Conservation (phyloP, 2,113 vertebrate genomes). For the Ochotona curzoniae region DNA sequence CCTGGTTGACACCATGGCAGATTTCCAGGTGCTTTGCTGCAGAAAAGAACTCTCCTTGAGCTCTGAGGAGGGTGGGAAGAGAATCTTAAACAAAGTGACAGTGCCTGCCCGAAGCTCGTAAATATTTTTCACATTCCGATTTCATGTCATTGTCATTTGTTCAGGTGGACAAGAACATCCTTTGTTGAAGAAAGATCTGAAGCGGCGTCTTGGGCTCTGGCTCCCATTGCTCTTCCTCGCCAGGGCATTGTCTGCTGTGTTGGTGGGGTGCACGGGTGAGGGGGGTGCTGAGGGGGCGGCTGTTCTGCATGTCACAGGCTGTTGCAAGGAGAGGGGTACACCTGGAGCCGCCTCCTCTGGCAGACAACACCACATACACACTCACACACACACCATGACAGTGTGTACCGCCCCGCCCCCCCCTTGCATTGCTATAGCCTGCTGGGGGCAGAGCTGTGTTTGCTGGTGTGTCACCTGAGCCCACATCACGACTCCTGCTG, state of each 20-base stretch:
- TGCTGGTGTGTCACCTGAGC: background rate
- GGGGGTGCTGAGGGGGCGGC: background rate
- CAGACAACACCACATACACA: background rate
- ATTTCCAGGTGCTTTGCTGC: background rate
- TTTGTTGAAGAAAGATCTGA: slow-evolving; percentile 26
- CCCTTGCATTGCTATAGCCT: background rate
- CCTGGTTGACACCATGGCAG: background rate
- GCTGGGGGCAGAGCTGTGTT: background rate
- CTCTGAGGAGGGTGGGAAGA: background rate
- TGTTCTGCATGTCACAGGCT: slow-evolving; percentile 1
- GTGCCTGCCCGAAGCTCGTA: background rate
- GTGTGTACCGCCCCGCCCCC: too few relatives aligned
- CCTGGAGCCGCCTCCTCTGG: background rate
- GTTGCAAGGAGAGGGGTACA: background rate
- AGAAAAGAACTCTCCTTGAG: background rate
- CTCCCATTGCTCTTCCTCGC: background rate
- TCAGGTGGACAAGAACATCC: slow-evolving; percentile 4
- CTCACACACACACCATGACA: background rate
- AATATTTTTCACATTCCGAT: slow-evolving; percentile 5
- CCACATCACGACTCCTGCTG: background rate
- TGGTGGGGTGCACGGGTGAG: background rate
- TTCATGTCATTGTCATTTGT: background rate
- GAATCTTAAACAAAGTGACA: background rate
- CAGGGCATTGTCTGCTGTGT: background rate
- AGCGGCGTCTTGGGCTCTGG: background rate